A percentile compares a stretch with the other conserved stretches of the same genome.
Evolutionary conservation across 2,113 vertebrate genomes (phyloP).

Genomic region (Ciconia stormi): DNA sequence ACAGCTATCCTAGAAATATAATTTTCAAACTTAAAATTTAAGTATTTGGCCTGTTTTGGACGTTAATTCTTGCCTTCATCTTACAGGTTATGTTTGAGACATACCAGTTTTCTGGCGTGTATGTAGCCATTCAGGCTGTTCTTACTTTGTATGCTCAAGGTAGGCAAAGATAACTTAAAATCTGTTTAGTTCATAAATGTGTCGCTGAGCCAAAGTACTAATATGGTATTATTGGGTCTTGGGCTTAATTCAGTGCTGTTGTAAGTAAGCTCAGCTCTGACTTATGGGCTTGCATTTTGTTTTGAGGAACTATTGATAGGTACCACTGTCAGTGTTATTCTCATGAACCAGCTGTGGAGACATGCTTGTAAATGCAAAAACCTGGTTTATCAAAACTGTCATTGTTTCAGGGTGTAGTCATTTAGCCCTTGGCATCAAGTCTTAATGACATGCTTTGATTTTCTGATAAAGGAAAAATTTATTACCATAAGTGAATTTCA

Average conservation of each 20-base stretch:
- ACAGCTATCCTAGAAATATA: not conserved
- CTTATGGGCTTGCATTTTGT: not conserved
- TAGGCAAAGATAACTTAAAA: constrained; percentile 64
- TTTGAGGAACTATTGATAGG: not conserved
- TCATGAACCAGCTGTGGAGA: not conserved
- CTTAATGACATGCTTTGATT: not conserved
- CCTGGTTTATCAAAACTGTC: not conserved
- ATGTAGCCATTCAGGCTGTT: constrained; percentile 98
- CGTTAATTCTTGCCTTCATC: constrained; percentile 27
- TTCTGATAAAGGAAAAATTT: not conserved
- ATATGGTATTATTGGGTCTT: not conserved
- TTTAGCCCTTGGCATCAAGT: not conserved
- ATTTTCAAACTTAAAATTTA: not conserved
- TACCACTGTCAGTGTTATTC: not conserved
- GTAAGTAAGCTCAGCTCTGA: not conserved
- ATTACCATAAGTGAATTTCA: not conserved
- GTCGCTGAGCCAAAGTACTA: not conserved
- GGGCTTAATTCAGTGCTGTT: not conserved
- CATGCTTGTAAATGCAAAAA: not conserved
- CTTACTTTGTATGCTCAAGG: constrained; percentile 98
- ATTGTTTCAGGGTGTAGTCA: not conserved
- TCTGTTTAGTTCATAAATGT: not conserved
- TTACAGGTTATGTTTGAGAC: constrained; percentile 98
- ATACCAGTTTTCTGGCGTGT: constrained; percentile 95
- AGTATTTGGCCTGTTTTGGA: not conserved